phyloP scores from a whole-genome alignment of 2,113 vertebrate species.

The Colossoma macropomum region DNA sequence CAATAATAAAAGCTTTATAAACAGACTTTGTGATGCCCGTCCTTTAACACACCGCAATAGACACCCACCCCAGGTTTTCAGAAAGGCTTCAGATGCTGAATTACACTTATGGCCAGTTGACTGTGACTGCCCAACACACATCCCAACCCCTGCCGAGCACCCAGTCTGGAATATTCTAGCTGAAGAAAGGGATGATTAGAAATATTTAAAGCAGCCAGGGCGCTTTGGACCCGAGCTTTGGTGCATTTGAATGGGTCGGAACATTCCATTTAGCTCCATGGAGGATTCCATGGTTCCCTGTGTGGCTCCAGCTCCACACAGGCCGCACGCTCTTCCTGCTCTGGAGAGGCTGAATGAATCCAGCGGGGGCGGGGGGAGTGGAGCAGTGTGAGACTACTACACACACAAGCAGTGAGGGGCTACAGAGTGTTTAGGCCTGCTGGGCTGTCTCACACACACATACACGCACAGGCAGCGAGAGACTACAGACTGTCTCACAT shows the following conservation, averaged over 20 bases:
- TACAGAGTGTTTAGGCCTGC: conserved; percentile 18
- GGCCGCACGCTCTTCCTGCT: conserved; percentile 32
- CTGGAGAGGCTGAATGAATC: conserved; percentile 36
- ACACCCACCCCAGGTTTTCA: neutral
- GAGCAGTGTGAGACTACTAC: neutral
- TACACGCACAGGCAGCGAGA: neutral
- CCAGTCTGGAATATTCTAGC: conserved; percentile 12
- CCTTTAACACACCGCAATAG: neutral
- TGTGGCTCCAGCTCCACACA: conserved; percentile 17
- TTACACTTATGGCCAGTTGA: neutral
- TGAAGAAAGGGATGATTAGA: conserved; percentile 3
- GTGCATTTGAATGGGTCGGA: conserved; percentile 29
- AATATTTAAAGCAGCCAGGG: neutral
- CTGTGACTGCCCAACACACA: neutral
- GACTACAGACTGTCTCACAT: too few species aligned
- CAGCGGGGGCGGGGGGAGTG: neutral
- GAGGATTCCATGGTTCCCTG: conserved; percentile 32
- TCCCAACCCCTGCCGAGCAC: neutral
- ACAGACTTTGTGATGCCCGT: neutral
- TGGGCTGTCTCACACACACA: conserved; percentile 8
- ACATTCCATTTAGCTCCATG: conserved; percentile 39
- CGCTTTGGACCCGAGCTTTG: neutral
- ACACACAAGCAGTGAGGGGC: neutral
- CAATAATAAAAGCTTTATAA: neutral
- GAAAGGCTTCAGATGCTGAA: neutral